Evolutionary conservation across 2,113 vertebrate species (phyloP).

Genomic region (Progne subis): DNA sequence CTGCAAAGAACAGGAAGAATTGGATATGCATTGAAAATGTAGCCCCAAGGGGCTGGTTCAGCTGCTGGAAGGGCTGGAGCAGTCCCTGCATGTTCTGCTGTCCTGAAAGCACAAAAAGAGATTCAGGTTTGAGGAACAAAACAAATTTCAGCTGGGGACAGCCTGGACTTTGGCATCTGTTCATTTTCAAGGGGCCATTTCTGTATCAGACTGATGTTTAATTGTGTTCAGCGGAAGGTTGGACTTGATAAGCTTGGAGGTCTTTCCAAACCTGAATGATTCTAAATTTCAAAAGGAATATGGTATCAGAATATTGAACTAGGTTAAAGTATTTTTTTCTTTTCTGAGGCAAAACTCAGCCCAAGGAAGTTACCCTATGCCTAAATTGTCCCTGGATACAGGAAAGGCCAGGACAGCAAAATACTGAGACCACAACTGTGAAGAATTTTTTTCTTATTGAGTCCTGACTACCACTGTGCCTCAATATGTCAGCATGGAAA

Average conservation of each 20-base stretch:
- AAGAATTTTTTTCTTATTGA: neutral
- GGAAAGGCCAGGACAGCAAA: neutral
- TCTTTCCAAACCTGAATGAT: neutral
- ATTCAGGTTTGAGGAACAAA: neutral
- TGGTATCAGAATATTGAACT: neutral
- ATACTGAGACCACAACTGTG: neutral
- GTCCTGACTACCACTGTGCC: neutral
- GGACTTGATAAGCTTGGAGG: neutral
- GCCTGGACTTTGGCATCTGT: neutral
- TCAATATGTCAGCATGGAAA: neutral
- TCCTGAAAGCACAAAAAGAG: neutral
- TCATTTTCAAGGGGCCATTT: neutral
- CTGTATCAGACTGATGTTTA: neutral
- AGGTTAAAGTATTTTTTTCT: neutral
- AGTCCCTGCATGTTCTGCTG: neutral
- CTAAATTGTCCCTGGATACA: neutral
- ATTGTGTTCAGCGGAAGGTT: neutral
- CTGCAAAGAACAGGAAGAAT: neutral
- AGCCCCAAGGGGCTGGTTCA: neutral
- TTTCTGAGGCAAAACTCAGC: neutral
- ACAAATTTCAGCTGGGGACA: neutral
- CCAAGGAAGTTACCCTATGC: neutral
- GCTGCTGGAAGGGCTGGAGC: neutral
- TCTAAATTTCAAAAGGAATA: neutral
- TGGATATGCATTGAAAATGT: neutral